Percentiles rank a stretch among this genome's conserved stretches.
These are phyloP conservation scores for Suricata suricatta DNA, from an alignment of 2,113 vertebrate species.

Conservation along the genomic window DNA sequence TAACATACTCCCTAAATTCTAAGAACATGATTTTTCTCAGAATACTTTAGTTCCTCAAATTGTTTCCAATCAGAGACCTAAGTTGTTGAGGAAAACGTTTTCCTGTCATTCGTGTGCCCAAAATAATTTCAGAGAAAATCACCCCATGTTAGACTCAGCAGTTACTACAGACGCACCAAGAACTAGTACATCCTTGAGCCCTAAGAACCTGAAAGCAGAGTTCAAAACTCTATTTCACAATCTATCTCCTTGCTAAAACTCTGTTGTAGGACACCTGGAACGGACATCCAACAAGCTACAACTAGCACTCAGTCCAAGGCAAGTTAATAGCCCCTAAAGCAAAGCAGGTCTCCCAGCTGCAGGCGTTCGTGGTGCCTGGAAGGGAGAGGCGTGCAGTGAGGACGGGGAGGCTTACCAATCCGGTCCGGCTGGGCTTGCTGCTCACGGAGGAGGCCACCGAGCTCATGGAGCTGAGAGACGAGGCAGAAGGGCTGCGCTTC, in stretches of 20 bases:
- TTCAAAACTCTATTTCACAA: neutral
- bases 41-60: neutral
- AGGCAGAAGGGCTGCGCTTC: constrained; percentile 96
- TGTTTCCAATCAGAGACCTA: neutral
- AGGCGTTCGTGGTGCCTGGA: neutral
- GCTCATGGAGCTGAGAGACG: constrained; percentile 97
- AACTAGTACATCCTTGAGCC: neutral
- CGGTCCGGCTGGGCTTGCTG: constrained; percentile 96
- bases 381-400: constrained; percentile 54
- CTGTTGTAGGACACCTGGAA: neutral
- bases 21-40: neutral
- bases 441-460: constrained; percentile 97
- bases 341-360: neutral
- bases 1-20: neutral
- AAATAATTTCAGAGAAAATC: constrained; percentile 24
- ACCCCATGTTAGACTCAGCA: neutral
- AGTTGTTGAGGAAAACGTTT: neutral
- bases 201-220: neutral
- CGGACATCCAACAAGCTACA: constrained; percentile 66
- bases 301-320: neutral
- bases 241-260: neutral
- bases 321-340: neutral
- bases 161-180: neutral
- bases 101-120: neutral
- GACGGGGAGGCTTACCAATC: constrained; percentile 90